Evolutionary conservation across 2,113 vertebrate genomes (phyloP).

Genomic region (Pygoscelis adeliae): DNA sequence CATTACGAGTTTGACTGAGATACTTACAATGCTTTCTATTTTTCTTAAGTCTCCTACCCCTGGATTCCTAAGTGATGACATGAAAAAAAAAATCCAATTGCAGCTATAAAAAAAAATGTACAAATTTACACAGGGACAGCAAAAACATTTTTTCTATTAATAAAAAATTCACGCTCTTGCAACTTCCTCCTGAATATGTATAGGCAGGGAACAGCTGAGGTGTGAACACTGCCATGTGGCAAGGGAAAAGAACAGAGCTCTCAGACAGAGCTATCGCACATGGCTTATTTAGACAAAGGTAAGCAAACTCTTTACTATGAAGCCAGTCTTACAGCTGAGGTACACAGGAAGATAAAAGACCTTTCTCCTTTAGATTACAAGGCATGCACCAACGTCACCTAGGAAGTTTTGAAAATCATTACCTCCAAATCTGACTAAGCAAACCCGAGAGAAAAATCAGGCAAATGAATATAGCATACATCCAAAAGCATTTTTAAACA

Average conservation of each 20-base stretch:
- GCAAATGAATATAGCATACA: not conserved
- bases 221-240: conserved; percentile 51
- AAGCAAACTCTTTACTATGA: not conserved
- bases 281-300: not conserved
- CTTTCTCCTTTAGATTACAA: not conserved
- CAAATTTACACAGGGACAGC: not conserved
- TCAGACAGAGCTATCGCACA: not conserved
- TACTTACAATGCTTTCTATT: not conserved
- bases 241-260: not conserved
- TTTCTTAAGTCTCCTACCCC: not conserved
- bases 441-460: not conserved
- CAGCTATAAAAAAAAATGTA: not conserved
- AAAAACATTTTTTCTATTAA: not conserved
- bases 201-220: conserved; percentile 38
- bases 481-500: not conserved
- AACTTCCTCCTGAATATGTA: conserved; percentile 38
- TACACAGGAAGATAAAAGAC: not conserved
- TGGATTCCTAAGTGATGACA: not conserved
- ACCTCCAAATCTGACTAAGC: not conserved
- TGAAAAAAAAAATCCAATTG: not conserved
- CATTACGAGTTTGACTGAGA: not conserved
- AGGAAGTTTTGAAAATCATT: not conserved
- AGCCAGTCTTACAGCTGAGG: not conserved
- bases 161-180: not conserved
- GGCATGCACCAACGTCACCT: not conserved